Evolutionary conservation across 2,888 invertebrate genomes (phyloP).

Genomic region (Hermaeophaga mercurialis): DNA sequence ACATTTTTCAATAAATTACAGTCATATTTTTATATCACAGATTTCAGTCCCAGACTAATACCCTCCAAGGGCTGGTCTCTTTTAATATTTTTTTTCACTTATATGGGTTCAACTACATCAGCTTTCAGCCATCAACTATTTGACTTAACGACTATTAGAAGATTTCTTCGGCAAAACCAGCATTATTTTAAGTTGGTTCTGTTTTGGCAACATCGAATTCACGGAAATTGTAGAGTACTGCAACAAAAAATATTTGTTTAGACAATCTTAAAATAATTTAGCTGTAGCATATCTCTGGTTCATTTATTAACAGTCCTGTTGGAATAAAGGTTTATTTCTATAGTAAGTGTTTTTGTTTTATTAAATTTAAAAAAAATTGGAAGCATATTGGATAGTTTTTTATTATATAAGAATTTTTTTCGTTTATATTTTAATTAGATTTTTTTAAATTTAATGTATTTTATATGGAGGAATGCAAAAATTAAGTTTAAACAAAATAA

Average conservation of each 20-base stretch:
- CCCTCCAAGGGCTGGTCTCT: neutral
- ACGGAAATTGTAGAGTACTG: constrained; percentile 40
- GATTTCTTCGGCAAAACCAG: constrained; percentile 16
- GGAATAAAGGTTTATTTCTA: too few relatives aligned
- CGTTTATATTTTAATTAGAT: too few relatives aligned
- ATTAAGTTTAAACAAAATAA: too few relatives aligned
- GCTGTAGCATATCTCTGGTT: too few relatives aligned
- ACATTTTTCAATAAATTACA: constrained; percentile 34
- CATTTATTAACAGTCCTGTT: too few relatives aligned
- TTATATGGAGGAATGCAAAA: too few relatives aligned
- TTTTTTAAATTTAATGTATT: too few relatives aligned
- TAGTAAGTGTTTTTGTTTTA: too few relatives aligned
- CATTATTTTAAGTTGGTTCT: constrained; percentile 30
- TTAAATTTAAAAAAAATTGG: too few relatives aligned
- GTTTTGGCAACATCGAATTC: constrained; percentile 48
- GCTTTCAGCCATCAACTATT: neutral
- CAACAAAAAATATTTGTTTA: constrained; percentile 26
- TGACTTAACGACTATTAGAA: neutral
- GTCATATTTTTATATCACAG: constrained; percentile 46
- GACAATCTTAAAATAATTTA: too few relatives aligned
- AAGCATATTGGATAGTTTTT: too few relatives aligned
- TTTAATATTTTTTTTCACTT: constrained; percentile 9
- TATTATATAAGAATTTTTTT: too few relatives aligned
- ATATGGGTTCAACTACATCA: neutral
- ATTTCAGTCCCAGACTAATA: constrained; percentile 47